phyloP scores from a whole-genome alignment of 2,113 vertebrate species.

The Tragelaphus imberbis region DNA sequence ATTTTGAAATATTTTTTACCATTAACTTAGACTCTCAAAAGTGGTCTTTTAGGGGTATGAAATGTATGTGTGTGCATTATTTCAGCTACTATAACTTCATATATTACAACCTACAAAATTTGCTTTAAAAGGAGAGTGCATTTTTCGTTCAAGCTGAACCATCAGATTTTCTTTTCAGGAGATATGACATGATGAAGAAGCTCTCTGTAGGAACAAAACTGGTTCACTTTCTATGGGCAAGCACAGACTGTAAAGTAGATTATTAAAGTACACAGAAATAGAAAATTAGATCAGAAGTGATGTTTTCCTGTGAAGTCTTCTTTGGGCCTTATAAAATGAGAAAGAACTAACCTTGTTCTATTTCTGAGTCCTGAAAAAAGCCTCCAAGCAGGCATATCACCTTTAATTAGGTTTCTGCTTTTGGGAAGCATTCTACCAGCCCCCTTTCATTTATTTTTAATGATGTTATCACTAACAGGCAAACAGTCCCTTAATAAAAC shows the following conservation, averaged over 20 bases:
- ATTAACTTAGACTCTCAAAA: constrained; percentile 17
- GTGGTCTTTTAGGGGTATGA: not conserved
- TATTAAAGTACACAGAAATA: constrained; percentile 82
- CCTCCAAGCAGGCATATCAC: constrained; percentile 76
- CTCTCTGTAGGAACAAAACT: constrained; percentile 48
- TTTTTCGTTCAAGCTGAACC: constrained; percentile 60
- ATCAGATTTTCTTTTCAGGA: constrained; percentile 44
- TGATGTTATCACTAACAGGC: constrained; percentile 71
- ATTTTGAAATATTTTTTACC: constrained; percentile 32
- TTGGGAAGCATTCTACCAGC: constrained; percentile 74
- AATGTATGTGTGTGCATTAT: constrained; percentile 14
- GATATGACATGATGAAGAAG: constrained; percentile 49
- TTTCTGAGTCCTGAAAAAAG: constrained; percentile 77
- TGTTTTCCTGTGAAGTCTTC: constrained; percentile 79
- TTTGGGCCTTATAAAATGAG: constrained; percentile 76
- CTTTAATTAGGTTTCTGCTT: constrained; percentile 80
- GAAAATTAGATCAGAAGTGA: constrained; percentile 80
- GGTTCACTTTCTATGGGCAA: constrained; percentile 57
- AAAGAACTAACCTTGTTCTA: constrained; percentile 79
- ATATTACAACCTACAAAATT: not conserved
- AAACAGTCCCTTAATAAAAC: constrained; percentile 74
- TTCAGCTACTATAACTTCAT: not conserved
- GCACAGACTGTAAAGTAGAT: constrained; percentile 75
- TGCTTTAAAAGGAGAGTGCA: constrained; percentile 25
- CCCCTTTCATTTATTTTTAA: constrained; percentile 74